Percentiles rank a stretch among this genome's conserved stretches.
These are phyloP conservation scores for Ictalurus punctatus DNA, from an alignment of 2,113 vertebrate genomes.

Conservation along the genomic window DNA sequence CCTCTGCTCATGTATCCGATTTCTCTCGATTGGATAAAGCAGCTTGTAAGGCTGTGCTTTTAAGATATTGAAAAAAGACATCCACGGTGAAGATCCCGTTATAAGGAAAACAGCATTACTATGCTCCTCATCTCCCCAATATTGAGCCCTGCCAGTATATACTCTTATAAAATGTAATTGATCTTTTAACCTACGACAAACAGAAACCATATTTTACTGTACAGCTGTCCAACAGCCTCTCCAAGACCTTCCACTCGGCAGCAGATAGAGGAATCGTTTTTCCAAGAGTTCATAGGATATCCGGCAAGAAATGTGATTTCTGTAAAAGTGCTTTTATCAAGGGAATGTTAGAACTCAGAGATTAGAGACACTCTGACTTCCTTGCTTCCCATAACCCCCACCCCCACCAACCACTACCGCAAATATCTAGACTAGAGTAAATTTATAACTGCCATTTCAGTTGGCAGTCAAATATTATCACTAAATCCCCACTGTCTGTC, in stretches of 20 bases:
- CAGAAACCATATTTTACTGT: slow-evolving; percentile 60
- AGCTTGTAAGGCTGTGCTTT: slow-evolving; percentile 62
- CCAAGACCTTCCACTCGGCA: slow-evolving; percentile 47
- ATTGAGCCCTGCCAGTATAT: slow-evolving; percentile 58
- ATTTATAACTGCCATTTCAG: slow-evolving; percentile 79
- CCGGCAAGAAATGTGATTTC: slow-evolving; percentile 52
- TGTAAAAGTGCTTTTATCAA: slow-evolving; percentile 68
- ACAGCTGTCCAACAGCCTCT: slow-evolving; percentile 46
- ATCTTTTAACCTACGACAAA: slow-evolving; percentile 60
- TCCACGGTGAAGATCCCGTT: slow-evolving; percentile 51
- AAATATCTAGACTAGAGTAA: slow-evolving; percentile 73
- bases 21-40: slow-evolving; percentile 59
- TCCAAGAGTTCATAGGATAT: slow-evolving; percentile 54
- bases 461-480: slow-evolving; percentile 77
- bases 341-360: slow-evolving; percentile 66
- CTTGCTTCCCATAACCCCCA: slow-evolving; percentile 14
- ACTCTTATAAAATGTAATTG: slow-evolving; percentile 71
- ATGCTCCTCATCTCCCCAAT: slow-evolving; percentile 50
- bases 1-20: slow-evolving; percentile 48
- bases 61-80: slow-evolving; percentile 72
- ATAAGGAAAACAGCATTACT: slow-evolving; percentile 32
- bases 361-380: slow-evolving; percentile 57
- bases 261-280: slow-evolving; percentile 59
- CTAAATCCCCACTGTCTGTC: slow-evolving; percentile 73
- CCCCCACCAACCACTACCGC: slow-evolving; percentile 62